Base-by-base conservation (phyloP, 2,888 invertebrate species). In the Phanerotoma sp. region DNA sequence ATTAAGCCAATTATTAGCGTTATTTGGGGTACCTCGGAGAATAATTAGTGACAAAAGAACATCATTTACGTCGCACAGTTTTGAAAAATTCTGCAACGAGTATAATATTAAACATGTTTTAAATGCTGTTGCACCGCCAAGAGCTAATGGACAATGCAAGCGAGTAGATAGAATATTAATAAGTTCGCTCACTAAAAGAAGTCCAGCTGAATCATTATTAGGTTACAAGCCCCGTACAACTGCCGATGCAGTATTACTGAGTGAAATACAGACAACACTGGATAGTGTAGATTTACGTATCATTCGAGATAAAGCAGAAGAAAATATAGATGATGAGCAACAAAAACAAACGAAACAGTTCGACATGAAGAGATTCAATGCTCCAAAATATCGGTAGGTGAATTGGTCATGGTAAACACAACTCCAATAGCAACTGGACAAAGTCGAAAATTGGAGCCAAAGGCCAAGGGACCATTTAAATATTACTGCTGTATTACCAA, bases 71-170 rank as follows among this genome's bases (percentile, higher is more conserved):
- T 67, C 72, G 1, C 58, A 64, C 13, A 33, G 48, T 3, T 78
- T 78, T 51, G 53, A 64, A 44, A 51, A 59, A 4, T 74, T 69
- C 51, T 77, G 73, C 53, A 38, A 54, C 4, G 62, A 68, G 15
- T 62, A 68, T 33, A 63, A 61, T 9, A 65, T 72, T 10, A 60
- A 64, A 18, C 72, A 72, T 22, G 42, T 68, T 63, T n/a, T 50
- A 13, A 70, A 69, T 50, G 66, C 71, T 0, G 67, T 70, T 0
- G 66, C 69, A 6, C 67, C 68, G 9, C 72, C 70, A 3, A 28
- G 73, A 20, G 69, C 69, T 0, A 75, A 78, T 47, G 76, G 76
- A 0, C 75, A 76, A 48, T 68, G 67, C 1, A 75, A 65, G 49
- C 50, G 74, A 5, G 54, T 68, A 11, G 74, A 74, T 48, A 46